Percentiles rank a stretch among this genome's conserved stretches.
Evolutionary conservation across 1,140 invertebrate genomes (phyloP).

Genomic region (Hycleus phaleratus): DNA sequence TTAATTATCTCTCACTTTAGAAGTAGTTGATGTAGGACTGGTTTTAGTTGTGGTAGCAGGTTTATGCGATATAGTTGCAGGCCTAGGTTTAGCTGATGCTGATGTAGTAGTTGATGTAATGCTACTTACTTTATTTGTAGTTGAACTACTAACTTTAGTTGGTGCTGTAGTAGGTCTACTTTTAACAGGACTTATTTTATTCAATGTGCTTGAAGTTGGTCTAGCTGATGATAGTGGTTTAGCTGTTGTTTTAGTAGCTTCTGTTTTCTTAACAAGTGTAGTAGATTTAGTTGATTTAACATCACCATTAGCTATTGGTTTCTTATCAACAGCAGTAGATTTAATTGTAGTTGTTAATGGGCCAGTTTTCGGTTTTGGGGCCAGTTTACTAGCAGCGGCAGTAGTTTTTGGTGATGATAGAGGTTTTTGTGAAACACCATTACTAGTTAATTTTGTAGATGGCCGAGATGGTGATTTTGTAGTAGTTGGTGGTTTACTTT

Average conservation of each 20-base stretch:
- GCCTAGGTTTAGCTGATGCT: slow-evolving; percentile 13
- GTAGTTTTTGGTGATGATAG: slow-evolving; percentile 27
- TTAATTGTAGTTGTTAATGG: slow-evolving; percentile 27
- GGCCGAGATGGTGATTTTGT: no score
- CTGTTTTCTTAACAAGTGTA: slow-evolving; percentile 19
- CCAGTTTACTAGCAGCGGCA: slow-evolving; percentile 26
- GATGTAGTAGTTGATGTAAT: slow-evolving; percentile 11
- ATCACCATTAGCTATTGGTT: slow-evolving; percentile 12
- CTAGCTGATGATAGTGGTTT: slow-evolving; percentile 9
- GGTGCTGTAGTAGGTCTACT: slow-evolving; percentile 17
- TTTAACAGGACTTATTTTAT: slow-evolving; percentile 20
- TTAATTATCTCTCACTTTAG: neutral
- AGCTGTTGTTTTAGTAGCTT: slow-evolving; percentile 27
- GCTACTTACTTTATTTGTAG: slow-evolving; percentile 12
- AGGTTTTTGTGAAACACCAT: slow-evolving; percentile 15
- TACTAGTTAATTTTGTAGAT: no score
- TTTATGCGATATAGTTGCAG: slow-evolving; percentile 14
- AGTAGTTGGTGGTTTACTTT: slow-evolving; percentile 15
- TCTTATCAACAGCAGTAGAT: slow-evolving; percentile 24
- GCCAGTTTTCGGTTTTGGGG: slow-evolving; percentile 22
- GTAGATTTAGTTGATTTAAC: slow-evolving; percentile 21
- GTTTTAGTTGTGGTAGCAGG: slow-evolving; percentile 26
- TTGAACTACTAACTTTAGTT: slow-evolving; percentile 9
- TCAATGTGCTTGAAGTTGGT: slow-evolving; percentile 20
- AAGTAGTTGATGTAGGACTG: slow-evolving; percentile 23